phyloP scores from a whole-genome alignment of 2,888 invertebrate genomes.

The Oxyscelio sp. region DNA sequence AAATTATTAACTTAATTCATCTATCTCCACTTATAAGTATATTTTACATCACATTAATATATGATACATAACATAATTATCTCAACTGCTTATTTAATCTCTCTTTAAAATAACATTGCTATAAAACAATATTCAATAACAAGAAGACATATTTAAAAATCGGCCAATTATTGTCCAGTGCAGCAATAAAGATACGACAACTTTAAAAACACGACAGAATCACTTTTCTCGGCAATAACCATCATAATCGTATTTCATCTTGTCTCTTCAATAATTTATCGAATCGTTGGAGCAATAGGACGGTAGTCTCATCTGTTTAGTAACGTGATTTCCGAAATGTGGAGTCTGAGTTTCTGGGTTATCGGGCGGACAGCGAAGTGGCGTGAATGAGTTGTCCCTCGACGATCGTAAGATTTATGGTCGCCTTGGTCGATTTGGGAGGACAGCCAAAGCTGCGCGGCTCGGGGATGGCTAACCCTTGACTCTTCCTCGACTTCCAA shows the following conservation, averaged over 20 bases:
- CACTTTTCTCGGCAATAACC: conserved; percentile 13
- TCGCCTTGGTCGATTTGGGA: conserved; percentile 82
- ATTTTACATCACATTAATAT: too few relatives aligned
- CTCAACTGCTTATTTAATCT: too few relatives aligned
- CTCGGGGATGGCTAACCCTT: conserved; percentile 85
- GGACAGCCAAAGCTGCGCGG: conserved; percentile 79
- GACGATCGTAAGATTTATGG: conserved; percentile 88
- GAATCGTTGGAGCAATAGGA: conserved; percentile 38
- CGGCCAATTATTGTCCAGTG: too few relatives aligned
- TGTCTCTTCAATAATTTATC: conserved; percentile 44
- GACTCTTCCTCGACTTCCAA: conserved; percentile 82
- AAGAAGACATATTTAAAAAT: too few relatives aligned
- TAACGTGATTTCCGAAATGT: conserved; percentile 69
- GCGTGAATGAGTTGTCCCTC: conserved; percentile 88
- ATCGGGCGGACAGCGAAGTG: conserved; percentile 86
- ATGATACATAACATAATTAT: too few relatives aligned
- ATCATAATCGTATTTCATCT: conserved; percentile 54
- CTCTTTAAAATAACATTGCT: too few relatives aligned
- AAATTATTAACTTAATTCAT: too few relatives aligned
- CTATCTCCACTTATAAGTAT: too few relatives aligned
- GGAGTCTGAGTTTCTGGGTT: conserved; percentile 77
- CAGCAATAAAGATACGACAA: too few relatives aligned
- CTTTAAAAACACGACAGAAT: too few relatives aligned
- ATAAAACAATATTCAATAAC: too few relatives aligned
- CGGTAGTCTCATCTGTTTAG: conserved; percentile 61